phyloP scores from a whole-genome alignment of 2,797 vertebrate species.

The Leuciscus waleckii region DNA sequence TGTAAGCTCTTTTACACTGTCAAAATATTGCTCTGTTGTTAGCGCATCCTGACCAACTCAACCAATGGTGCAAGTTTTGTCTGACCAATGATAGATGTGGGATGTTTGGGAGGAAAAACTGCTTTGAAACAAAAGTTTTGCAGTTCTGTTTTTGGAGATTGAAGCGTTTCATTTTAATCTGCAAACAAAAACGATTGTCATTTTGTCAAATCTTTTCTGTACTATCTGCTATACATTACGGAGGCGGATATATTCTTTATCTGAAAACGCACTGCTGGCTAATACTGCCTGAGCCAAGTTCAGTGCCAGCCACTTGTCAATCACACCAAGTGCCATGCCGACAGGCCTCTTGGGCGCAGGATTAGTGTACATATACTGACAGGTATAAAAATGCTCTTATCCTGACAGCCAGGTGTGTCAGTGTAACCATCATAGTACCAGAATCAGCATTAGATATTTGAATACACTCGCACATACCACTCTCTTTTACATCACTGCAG shows the following conservation, averaged over 20 bases:
- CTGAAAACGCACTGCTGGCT: conserved; percentile 33
- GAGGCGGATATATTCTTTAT: conserved; percentile 28
- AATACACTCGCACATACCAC: background rate
- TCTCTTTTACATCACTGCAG: conserved; percentile 19
- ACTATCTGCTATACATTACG: conserved; percentile 27
- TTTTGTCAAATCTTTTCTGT: conserved; percentile 12
- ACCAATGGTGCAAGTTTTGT: background rate
- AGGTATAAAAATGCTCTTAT: conserved; percentile 37
- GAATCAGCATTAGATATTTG: conserved; percentile 21
- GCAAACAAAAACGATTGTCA: background rate
- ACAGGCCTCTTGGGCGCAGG: conserved; percentile 41
- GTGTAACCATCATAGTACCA: conserved; percentile 24
- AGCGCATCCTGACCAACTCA: background rate
- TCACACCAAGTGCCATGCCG: conserved; percentile 33
- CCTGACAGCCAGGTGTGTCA: conserved; percentile 45
- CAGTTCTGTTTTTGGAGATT: background rate
- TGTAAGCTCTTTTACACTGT: background rate
- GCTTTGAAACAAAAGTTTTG: background rate
- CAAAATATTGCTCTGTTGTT: background rate
- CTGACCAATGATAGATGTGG: background rate
- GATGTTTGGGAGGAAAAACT: background rate
- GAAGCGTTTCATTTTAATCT: conserved; percentile 3
- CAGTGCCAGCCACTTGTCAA: conserved; percentile 47
- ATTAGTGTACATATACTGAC: conserved; percentile 45
- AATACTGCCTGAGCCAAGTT: conserved; percentile 10